phyloP scores from a whole-genome alignment of 2,888 invertebrate genomes.

The Glyphotaelius pellucidus region DNA sequence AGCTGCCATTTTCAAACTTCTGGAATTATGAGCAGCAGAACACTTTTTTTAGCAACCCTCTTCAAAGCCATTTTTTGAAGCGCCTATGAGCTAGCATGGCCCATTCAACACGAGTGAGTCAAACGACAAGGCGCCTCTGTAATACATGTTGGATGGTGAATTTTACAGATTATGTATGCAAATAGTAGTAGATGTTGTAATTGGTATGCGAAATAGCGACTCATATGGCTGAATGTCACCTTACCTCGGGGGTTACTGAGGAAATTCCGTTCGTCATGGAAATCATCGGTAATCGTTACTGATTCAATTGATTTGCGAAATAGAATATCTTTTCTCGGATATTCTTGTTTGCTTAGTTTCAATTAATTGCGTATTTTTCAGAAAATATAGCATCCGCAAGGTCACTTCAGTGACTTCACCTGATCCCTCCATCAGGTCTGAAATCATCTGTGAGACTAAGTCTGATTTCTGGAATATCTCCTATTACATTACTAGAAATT shows the following conservation, averaged over 20 bases:
- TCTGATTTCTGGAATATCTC: neutral
- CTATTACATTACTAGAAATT: neutral
- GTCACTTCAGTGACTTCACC: neutral
- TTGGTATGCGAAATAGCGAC: neutral
- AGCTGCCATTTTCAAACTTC: neutral
- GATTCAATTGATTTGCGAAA: neutral
- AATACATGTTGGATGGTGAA: slow-evolving; percentile 3
- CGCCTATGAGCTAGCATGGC: neutral
- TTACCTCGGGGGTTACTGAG: neutral
- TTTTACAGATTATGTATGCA: slow-evolving; percentile 27
- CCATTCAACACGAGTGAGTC: slow-evolving; percentile 2
- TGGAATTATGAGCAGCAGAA: neutral
- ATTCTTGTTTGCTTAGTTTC: neutral
- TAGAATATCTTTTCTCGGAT: neutral
- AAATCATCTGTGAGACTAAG: neutral
- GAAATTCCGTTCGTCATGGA: slow-evolving; percentile 12
- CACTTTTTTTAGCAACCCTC: neutral
- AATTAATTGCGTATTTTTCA: neutral
- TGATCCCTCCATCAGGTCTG: neutral
- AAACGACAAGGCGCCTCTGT: neutral
- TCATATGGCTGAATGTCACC: neutral
- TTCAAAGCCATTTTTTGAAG: neutral
- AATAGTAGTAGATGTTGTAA: slow-evolving; percentile 21
- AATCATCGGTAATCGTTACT: neutral
- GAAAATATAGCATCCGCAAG: neutral